Conservation (phyloP, 2,797 vertebrate genomes). For the Astyanax mexicanus region DNA sequence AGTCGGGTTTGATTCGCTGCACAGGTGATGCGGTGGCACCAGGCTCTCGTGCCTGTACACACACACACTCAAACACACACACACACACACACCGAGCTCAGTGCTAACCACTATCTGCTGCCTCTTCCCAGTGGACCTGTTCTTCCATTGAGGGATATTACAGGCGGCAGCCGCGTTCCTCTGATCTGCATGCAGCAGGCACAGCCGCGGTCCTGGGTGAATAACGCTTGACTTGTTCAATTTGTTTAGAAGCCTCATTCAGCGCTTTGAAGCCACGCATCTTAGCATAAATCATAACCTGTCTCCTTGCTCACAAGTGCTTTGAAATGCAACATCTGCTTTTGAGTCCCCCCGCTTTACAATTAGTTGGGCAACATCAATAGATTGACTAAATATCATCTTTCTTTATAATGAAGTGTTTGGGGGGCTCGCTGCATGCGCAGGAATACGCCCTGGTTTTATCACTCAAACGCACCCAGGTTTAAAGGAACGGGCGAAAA, state of each 20-base stretch:
- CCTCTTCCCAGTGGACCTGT: constrained; percentile 75
- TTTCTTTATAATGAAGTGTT: constrained; percentile 80
- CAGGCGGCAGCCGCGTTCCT: constrained; percentile 83
- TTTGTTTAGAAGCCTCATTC: constrained; percentile 87
- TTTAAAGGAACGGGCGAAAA: constrained; percentile 24
- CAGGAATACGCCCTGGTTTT: constrained; percentile 55
- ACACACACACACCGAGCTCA: constrained; percentile 48
- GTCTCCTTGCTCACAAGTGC: constrained; percentile 82
- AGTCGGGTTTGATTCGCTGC: constrained; percentile 60
- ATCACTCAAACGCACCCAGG: constrained; percentile 24
- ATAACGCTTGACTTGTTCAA: constrained; percentile 91
- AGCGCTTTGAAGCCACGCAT: constrained; percentile 87
- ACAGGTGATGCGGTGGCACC: constrained; percentile 81
- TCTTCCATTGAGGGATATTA: constrained; percentile 85
- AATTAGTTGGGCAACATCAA: constrained; percentile 86
- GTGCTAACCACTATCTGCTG: constrained; percentile 74
- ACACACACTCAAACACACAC: constrained; percentile 45
- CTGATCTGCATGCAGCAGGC: constrained; percentile 81
- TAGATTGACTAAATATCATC: constrained; percentile 81
- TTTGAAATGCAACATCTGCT: constrained; percentile 90
- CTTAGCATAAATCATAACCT: constrained; percentile 92
- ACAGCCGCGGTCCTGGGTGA: constrained; percentile 82
- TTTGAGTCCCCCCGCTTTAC: constrained; percentile 83
- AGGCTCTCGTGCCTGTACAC: constrained; percentile 73
- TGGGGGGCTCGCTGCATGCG: constrained; percentile 66